phyloP scores from a whole-genome alignment of 2,113 vertebrate species.

The Desmodus rotundus region DNA sequence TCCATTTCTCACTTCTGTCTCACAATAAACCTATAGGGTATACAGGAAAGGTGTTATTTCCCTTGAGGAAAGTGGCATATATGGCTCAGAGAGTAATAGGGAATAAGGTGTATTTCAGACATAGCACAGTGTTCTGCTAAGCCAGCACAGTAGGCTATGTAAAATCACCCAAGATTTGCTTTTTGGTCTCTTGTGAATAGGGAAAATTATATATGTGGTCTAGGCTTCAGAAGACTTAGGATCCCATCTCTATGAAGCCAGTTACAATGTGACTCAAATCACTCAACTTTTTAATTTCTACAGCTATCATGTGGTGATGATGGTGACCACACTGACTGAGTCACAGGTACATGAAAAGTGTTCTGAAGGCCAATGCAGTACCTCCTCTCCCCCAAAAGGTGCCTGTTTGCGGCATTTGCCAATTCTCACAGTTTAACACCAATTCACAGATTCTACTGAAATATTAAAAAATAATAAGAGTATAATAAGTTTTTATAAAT shows the following conservation, averaged over 20 bases:
- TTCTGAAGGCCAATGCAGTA: not conserved
- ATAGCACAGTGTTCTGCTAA: not conserved
- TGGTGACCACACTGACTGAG: not conserved
- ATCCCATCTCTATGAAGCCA: not conserved
- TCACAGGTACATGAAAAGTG: not conserved
- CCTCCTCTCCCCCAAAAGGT: rapidly evolving
- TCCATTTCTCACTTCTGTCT: not conserved
- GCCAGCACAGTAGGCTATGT: not conserved
- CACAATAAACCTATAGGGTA: not conserved
- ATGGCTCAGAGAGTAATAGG: not conserved
- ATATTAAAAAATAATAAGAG: not conserved
- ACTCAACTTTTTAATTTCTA: not conserved
- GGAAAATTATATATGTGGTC: not conserved
- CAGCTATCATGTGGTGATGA: not conserved
- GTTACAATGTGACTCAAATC: not conserved
- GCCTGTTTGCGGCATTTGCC: not conserved
- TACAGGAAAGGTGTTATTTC: not conserved
- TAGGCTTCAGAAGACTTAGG: not conserved
- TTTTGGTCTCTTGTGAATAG: not conserved
- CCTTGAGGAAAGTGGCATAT: not conserved
- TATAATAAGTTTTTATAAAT: not conserved
- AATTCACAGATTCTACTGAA: not conserved
- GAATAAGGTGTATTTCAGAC: not conserved
- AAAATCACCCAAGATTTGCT: not conserved
- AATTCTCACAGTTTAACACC: not conserved